Evolutionary conservation across 2,888 invertebrate species (phyloP), one percentile per base, ranked within the genome.

Genomic region (Tigriopus californicus): DNA sequence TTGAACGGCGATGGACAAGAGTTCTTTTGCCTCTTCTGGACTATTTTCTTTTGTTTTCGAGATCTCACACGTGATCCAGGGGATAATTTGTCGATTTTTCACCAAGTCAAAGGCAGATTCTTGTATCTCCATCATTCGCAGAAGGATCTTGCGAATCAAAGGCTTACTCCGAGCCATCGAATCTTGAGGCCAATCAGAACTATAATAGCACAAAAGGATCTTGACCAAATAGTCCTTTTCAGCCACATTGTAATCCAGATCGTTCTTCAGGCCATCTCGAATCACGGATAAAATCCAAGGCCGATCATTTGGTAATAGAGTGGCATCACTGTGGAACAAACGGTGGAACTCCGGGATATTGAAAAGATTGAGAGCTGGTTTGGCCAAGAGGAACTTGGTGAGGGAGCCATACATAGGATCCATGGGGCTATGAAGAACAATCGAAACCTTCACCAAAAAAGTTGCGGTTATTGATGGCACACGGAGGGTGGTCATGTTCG

Each of bases 291-390:
- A 22, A 13, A 56, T 56, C 56, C 56, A 56, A 13, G 42, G 20
- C 15, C 33, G 41, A n/a, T 41, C 42, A 22, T 13, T 3, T 2
- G 49, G 20, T 8, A 20, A 22, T 4, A 20, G 20, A 15, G 56
- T 44, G n/a, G 18, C 42, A 18, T 48, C 48, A 24, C 46, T 46
- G 10, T 58, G 58, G 40, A 58, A 58, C 48, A 58, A n/a, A 12
- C 33, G n/a, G 22, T 48, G 48, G 44, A 58, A 58, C 13, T 49
- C 49, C n/a, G 58, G 58, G 22, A 58, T 49, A n/a, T 18, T 25
- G 41, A 49, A 58, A 12, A 58, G 40, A 15, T 58, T 49, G 24
- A 58, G 13, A 13, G 49, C 11, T 33, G 58, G 58, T 40, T 49
- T 58, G n/a, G 48, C 49, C 15, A 58, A 49, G 1, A 58, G n/a